phyloP scores from a whole-genome alignment of 2,797 vertebrate genomes.

The Peromyscus eremicus region DNA sequence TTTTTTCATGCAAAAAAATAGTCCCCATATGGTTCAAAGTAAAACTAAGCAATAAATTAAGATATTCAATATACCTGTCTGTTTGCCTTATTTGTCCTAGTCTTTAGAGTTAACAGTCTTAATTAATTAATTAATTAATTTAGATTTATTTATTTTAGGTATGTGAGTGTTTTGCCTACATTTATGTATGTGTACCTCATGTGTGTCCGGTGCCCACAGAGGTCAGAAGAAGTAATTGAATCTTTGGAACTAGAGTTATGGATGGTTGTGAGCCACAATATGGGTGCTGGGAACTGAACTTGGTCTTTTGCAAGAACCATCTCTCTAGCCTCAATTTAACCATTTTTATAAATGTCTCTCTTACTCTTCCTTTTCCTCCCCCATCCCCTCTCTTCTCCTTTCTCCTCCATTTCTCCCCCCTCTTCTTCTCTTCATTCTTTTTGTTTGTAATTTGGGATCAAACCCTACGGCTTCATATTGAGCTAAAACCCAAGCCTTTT shows the following conservation, averaged over 20 bases:
- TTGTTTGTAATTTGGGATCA: not conserved
- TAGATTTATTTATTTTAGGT: not conserved
- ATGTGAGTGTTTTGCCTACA: not conserved
- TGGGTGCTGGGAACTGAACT: not conserved
- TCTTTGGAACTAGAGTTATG: not conserved
- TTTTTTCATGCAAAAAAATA: not conserved
- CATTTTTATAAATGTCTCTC: not conserved
- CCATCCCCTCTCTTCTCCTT: not conserved
- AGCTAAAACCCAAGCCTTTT: not conserved
- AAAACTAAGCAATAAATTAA: conserved; percentile 7
- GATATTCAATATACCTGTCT: not conserved
- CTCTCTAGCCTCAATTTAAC: not conserved
- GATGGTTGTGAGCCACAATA: not conserved
- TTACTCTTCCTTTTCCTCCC: not conserved
- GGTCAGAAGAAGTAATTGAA: not conserved
- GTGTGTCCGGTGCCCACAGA: not conserved
- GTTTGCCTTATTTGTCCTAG: not conserved
- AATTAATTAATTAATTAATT: not conserved
- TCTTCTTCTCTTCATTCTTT: not conserved
- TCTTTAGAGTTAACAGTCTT: not conserved
- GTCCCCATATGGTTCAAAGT: not conserved
- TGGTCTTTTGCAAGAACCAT: not conserved
- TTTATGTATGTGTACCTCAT: not conserved
- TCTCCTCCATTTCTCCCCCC: too few species aligned
- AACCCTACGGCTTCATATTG: not conserved